Percentiles rank a stretch among this genome's conserved stretches.
Conservation (phyloP, 2,113 vertebrate species). For the Malurus alboscapulatus region DNA sequence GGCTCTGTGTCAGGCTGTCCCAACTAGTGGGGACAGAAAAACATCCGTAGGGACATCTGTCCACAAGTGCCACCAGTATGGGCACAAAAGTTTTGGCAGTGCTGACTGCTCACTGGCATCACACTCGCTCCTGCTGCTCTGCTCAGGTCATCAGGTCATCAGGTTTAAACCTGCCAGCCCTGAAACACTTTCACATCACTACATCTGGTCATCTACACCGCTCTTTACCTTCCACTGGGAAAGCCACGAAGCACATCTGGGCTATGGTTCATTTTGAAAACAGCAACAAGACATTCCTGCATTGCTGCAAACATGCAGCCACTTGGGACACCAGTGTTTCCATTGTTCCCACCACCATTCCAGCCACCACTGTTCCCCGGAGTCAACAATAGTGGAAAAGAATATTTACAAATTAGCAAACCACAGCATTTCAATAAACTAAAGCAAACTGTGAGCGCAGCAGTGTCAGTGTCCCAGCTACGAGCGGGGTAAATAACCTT, state of each 20-base stretch:
- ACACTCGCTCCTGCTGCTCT: accelerated
- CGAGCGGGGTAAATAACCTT: accelerated
- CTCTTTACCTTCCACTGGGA: background rate
- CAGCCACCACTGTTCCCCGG: background rate
- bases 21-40: background rate
- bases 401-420: background rate
- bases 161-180: background rate
- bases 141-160: background rate
- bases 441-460: background rate
- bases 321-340: background rate
- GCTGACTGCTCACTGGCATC: background rate
- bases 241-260: background rate
- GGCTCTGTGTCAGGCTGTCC: background rate
- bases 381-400: background rate
- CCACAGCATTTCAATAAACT: background rate
- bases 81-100: background rate
- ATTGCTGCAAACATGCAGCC: background rate
- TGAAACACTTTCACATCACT: background rate
- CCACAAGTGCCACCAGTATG: background rate
- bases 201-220: too few relatives aligned
- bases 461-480: background rate
- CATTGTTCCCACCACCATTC: background rate
- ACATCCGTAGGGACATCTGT: background rate
- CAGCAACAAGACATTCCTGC: background rate
- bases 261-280: background rate